Percentiles rank a stretch among this genome's conserved stretches.
phyloP scores from a whole-genome alignment of 2,888 invertebrate genomes.

The Dolichopus griseipennis region DNA sequence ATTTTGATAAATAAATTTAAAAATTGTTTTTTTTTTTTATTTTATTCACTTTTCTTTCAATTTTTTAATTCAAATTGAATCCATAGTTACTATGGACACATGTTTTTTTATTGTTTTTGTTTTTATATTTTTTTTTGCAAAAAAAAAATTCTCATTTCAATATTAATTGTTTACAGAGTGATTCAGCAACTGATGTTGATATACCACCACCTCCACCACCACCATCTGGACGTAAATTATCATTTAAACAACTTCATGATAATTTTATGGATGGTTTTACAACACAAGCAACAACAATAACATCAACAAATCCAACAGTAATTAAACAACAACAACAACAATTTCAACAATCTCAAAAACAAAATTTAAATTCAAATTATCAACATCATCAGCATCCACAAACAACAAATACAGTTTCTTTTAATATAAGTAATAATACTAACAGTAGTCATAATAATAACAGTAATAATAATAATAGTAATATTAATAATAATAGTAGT shows the following conservation, averaged over 20 bases:
- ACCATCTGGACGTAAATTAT: slow-evolving; percentile 25
- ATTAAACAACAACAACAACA: slow-evolving; percentile 30
- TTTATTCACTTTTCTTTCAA: too few species aligned
- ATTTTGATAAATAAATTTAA: too few species aligned
- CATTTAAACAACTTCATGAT: background rate
- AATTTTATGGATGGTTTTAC: background rate
- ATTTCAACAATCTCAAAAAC: slow-evolving; percentile 20
- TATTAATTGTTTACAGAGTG: slow-evolving; percentile 29
- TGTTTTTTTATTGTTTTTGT: slow-evolving; percentile 18
- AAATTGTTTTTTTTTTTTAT: too few species aligned
- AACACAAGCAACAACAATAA: slow-evolving; percentile 32
- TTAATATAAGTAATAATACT: slow-evolving; percentile 16
- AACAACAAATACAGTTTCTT: slow-evolving; percentile 17
- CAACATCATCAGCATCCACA: background rate
- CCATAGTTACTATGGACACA: slow-evolving; percentile 15
- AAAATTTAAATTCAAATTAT: background rate
- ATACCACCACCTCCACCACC: slow-evolving; percentile 41
- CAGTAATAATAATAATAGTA: slow-evolving; percentile 26
- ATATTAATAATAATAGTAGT: slow-evolving; percentile 23
- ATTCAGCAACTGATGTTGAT: slow-evolving; percentile 39
- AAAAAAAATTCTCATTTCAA: too few species aligned
- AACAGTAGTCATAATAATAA: background rate
- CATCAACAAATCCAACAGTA: slow-evolving; percentile 33
- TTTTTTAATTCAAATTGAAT: too few species aligned
- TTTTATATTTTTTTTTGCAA: slow-evolving; percentile 17